These are phyloP conservation scores for Lordiphosa mommai DNA, from an alignment of 1,140 invertebrate genomes.

Conservation along the genomic window DNA sequence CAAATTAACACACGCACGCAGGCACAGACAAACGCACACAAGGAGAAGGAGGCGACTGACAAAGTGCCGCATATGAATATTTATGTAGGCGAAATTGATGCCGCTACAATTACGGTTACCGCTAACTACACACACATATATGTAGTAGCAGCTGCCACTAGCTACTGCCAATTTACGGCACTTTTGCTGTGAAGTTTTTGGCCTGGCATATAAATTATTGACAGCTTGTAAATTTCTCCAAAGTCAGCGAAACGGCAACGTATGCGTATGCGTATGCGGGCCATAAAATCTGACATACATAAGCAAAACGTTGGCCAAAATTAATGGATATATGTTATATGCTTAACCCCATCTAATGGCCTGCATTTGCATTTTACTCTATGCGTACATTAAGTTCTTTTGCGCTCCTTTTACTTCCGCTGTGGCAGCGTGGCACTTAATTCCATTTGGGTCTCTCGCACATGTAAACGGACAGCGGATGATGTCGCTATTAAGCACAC, in stretches of 20 bases:
- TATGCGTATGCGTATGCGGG: constrained; percentile 6
- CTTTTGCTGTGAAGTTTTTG: constrained; percentile 65
- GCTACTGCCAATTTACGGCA: constrained; percentile 67
- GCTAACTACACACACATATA: constrained; percentile 46
- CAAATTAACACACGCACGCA: constrained; percentile 65
- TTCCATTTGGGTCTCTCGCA: constrained; percentile 38
- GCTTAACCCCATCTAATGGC: no score
- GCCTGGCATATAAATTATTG: constrained; percentile 67
- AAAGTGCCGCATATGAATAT: constrained; percentile 69
- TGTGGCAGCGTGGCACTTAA: constrained; percentile 30
- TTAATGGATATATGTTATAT: not conserved
- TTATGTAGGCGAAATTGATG: constrained; percentile 70
- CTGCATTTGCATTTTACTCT: no score
- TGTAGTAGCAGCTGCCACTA: constrained; percentile 21
- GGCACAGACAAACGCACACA: not conserved
- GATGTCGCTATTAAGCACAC: constrained; percentile 75
- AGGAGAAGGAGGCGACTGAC: constrained; percentile 36
- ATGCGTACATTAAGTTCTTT: no score
- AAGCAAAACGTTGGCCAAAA: constrained; percentile 3
- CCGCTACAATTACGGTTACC: constrained; percentile 71
- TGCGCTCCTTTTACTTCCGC: no score
- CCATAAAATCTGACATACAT: constrained; percentile 20
- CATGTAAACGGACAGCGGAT: constrained; percentile 41
- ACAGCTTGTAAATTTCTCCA: constrained; percentile 74
- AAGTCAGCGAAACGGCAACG: constrained; percentile 34